Percentiles rank a stretch among this genome's conserved stretches.
phyloP scores from a whole-genome alignment of 2,113 vertebrate species.

The Cochlearius cochlearius region DNA sequence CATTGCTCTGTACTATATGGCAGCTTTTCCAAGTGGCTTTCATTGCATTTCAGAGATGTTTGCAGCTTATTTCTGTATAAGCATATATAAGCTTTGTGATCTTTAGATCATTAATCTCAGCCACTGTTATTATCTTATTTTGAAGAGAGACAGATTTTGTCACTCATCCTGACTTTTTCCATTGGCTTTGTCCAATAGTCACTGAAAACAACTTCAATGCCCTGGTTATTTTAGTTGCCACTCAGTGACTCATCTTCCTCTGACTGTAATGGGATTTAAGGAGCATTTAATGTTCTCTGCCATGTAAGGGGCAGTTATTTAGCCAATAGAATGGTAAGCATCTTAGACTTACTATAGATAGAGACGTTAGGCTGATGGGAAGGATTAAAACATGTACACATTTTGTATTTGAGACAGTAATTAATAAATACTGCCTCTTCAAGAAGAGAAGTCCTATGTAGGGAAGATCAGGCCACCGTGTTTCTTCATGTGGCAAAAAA shows the following conservation, averaged over 20 bases:
- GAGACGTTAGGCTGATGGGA: neutral
- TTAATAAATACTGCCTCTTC: neutral
- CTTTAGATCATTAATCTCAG: neutral
- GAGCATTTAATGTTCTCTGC: neutral
- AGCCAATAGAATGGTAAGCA: neutral
- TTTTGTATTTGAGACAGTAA: neutral
- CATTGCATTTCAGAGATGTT: neutral
- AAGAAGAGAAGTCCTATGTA: neutral
- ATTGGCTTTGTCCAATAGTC: neutral
- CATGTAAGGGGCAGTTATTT: neutral
- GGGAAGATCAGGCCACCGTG: neutral
- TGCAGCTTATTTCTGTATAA: neutral
- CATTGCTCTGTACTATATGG: neutral
- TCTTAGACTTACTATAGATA: neutral
- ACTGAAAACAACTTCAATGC: neutral
- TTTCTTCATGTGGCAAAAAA: neutral
- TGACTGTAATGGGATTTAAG: slow-evolving; percentile 13
- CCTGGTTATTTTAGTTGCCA: neutral
- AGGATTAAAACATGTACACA: neutral
- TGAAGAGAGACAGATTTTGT: neutral
- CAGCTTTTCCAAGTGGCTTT: neutral
- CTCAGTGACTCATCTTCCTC: neutral
- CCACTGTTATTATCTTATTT: neutral
- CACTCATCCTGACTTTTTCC: neutral
- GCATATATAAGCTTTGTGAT: neutral